Evolutionary conservation across 2,888 invertebrate genomes (phyloP), one percentile per base, ranked within the genome.

Genomic region (Stratiomys singularior): DNA sequence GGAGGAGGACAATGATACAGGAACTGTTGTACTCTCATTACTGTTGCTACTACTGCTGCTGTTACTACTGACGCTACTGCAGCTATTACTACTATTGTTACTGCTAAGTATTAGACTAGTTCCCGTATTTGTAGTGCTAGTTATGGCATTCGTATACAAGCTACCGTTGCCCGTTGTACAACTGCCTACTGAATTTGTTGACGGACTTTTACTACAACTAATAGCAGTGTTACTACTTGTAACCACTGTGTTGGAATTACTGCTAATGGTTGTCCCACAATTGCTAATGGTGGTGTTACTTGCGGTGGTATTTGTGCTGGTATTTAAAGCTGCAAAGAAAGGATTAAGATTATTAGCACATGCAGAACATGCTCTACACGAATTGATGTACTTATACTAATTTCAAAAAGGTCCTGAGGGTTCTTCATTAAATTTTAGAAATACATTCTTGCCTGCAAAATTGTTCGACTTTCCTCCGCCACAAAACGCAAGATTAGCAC

Each of bases 71-170:
- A 82, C 83, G 76, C 82, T 81, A 78, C 81, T 81, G 56, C 80
- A 81, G 76, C 81, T 78, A 76, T 81, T 80, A 60, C 81, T 81
- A 60, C 81, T 83, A 81, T 82, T 84, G 81, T 82, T 84, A 78
- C 78, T 83, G 78, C 80, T 82, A 79, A 80, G 77, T 63, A 79
- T 79, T 64, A 79, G 81, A 63, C 78, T 80, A 67, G n/a, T 79
- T 63, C 56, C 52, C 18, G 23, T 78, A 25, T 30, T 64, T 37
- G 67, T 79, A 52, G 63, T 80, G 44, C 58, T 80, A 78, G 58
- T 78, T 63, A 64, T 80, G 56, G 76, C 81, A 27, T 72, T 77
- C 44, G 77, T 56, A 47, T 60, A 77, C 46, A 56, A 77, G 64
- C 52, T 77, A 64, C 66, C 76, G 44, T 47, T 77, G 63, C 77